Conservation (phyloP, 2,888 invertebrate species). For the Onchidella celtica region DNA sequence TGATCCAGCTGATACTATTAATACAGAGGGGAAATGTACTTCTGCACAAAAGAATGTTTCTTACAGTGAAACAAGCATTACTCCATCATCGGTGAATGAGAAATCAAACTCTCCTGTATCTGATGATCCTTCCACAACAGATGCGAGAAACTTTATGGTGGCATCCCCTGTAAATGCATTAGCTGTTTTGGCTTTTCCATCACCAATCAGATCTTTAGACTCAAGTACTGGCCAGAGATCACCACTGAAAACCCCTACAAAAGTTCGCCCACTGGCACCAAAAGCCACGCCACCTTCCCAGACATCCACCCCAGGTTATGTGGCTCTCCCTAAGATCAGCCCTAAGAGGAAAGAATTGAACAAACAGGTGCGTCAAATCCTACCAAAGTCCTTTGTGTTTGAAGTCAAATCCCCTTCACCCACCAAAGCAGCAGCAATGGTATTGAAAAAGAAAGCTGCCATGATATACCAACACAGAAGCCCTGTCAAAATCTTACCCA, state of each 20-base stretch:
- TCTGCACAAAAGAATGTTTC: no score
- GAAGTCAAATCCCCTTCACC: slow-evolving; percentile 68
- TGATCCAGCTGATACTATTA: no score
- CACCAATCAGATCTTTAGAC: not conserved
- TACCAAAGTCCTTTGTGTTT: slow-evolving; percentile 74
- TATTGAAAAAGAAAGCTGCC: slow-evolving; percentile 60
- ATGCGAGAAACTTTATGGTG: not conserved
- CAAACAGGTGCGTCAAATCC: slow-evolving; percentile 70
- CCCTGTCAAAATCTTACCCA: slow-evolving; percentile 55
- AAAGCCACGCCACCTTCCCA: slow-evolving; percentile 31
- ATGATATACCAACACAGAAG: slow-evolving; percentile 55
- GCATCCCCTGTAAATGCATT: not conserved
- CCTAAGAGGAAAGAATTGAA: slow-evolving; percentile 65
- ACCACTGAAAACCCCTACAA: slow-evolving; percentile 35
- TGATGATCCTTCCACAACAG: not conserved
- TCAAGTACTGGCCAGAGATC: not conserved
- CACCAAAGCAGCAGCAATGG: slow-evolving; percentile 72
- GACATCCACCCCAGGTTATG: slow-evolving; percentile 14
- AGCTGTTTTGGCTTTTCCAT: not conserved
- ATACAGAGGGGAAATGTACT: no score
- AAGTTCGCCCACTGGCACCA: slow-evolving; percentile 41
- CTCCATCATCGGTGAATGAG: no score
- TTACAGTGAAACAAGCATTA: no score
- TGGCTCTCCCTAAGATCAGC: slow-evolving; percentile 46
- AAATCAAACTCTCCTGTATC: not conserved